Conservation (phyloP, 2,113 vertebrate genomes). For the Labrus mixtus region DNA sequence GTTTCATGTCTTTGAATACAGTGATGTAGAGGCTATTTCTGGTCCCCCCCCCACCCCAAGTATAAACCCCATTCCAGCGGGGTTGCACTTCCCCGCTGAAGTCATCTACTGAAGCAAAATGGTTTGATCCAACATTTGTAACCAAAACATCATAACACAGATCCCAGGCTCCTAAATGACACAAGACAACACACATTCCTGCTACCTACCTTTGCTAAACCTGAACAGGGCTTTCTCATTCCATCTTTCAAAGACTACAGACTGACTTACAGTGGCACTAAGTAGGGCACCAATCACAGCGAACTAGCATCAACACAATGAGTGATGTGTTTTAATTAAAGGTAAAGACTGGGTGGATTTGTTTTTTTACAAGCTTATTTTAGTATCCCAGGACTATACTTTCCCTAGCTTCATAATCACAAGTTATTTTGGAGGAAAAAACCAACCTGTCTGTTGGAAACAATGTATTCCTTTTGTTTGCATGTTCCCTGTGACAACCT, state of each 20-base stretch:
- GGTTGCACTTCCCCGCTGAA: background rate
- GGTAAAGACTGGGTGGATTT: background rate
- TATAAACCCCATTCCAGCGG: background rate
- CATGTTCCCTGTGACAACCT: background rate
- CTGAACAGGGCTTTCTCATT: slow-evolving; percentile 7
- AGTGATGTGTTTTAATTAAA: background rate
- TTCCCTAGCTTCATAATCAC: background rate
- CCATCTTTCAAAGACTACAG: slow-evolving; percentile 33
- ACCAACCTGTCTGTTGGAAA: background rate
- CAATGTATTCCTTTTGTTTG: no score
- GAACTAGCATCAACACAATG: background rate
- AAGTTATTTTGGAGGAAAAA: background rate
- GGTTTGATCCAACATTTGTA: no score
- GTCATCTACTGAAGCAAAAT: no score
- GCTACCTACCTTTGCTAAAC: slow-evolving; percentile 1
- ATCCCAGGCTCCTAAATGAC: background rate
- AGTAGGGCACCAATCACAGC: background rate
- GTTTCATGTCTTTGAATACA: no score
- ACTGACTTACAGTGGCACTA: background rate
- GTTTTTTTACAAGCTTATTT: background rate
- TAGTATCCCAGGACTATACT: background rate
- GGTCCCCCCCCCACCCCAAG: no score
- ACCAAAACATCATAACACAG: no score
- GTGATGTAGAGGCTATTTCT: no score
- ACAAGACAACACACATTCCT: no score